A percentile compares a stretch with the other conserved stretches of the same genome.
Evolutionary conservation across 2,797 vertebrate genomes (phyloP).

Genomic region (Taenioides sp.): DNA sequence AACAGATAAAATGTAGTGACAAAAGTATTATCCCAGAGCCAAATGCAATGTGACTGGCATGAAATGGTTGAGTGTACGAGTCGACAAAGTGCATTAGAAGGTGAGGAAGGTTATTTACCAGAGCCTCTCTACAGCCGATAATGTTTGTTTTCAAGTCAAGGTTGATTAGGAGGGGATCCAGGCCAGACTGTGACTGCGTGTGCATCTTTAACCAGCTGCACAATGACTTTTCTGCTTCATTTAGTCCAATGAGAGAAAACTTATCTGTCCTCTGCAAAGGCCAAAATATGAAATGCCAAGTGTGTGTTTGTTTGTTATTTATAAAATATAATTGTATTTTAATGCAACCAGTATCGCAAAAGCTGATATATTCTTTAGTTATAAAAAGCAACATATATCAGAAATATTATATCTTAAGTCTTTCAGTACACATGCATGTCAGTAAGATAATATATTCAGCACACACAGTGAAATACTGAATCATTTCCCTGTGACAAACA

Average conservation of each 20-base stretch:
- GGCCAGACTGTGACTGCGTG: constrained; percentile 2
- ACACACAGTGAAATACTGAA: neutral
- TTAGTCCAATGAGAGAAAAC: neutral
- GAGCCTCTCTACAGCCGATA: constrained; percentile 39
- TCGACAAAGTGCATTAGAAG: constrained; percentile 60
- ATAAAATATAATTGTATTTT: neutral
- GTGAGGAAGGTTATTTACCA: constrained; percentile 69
- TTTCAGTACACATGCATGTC: neutral
- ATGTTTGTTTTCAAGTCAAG: constrained; percentile 57
- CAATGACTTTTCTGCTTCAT: neutral
- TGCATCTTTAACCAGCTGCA: constrained; percentile 9
- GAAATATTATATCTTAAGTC: neutral
- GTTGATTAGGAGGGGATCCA: constrained; percentile 33
- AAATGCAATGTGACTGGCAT: constrained; percentile 71
- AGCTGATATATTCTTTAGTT: neutral
- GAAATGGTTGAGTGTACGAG: constrained; percentile 61
- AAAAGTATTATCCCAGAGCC: constrained; percentile 70
- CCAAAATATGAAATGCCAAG: neutral
- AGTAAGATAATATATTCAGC: neutral
- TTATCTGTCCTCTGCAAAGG: neutral
- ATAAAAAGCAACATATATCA: neutral
- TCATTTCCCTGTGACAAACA: too few species aligned
- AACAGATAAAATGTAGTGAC: constrained; percentile 75
- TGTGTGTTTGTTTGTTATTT: neutral
- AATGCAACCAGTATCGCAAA: neutral